A percentile compares a stretch with the other conserved stretches of the same genome.
phyloP scores from a whole-genome alignment of 1,140 invertebrate species.

The Zophobas atratus region DNA sequence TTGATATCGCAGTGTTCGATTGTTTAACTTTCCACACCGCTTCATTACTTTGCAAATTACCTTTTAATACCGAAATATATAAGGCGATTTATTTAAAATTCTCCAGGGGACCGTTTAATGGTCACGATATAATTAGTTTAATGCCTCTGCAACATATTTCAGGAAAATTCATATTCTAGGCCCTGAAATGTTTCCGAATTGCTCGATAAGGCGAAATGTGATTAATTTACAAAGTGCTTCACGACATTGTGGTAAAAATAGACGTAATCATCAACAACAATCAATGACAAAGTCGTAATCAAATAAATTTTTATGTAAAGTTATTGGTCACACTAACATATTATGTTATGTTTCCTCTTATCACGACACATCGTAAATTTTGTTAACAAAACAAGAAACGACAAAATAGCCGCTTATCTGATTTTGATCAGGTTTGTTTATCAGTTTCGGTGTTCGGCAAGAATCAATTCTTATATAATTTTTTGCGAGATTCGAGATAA shows the following conservation, averaged over 20 bases:
- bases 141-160: constrained; percentile 9
- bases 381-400: constrained; percentile 27
- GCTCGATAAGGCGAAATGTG: constrained; percentile 5
- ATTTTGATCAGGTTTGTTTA: constrained; percentile 29
- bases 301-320: constrained; percentile 4
- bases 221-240: constrained; percentile 21
- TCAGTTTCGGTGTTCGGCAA: constrained; percentile 23
- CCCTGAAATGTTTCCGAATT: constrained; percentile 21
- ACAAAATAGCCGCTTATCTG: constrained; percentile 14
- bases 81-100: constrained; percentile 39
- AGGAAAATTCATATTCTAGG: constrained; percentile 24
- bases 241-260: constrained; percentile 10
- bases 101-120: constrained; percentile 15
- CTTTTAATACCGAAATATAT: constrained; percentile 32
- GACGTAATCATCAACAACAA: constrained; percentile 1
- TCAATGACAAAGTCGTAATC: constrained; percentile 15
- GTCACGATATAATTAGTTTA: constrained; percentile 24
- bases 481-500: constrained; percentile 26
- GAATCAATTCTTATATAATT: constrained; percentile 38
- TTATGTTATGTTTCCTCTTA: constrained; percentile 15
- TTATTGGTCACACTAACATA: constrained; percentile 4
- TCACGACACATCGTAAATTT: constrained; percentile 20
- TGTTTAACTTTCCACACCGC: constrained; percentile 41
- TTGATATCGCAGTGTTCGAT: constrained; percentile 36
- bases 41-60: constrained; percentile 38